phyloP scores from a whole-genome alignment of 2,888 invertebrate species.

The Seira musarum region DNA sequence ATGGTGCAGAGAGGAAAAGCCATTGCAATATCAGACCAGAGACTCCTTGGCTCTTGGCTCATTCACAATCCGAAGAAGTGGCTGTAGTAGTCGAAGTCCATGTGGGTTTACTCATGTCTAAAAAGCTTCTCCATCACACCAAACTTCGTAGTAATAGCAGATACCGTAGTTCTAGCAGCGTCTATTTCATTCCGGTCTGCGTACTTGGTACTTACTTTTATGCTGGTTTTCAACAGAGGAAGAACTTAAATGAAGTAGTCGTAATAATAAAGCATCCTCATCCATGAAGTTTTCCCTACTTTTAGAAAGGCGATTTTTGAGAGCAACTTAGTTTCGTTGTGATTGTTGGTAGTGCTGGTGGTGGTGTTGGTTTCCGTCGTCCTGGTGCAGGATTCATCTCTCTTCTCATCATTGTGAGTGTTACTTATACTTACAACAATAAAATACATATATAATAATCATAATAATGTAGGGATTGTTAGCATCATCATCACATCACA shows the following conservation, averaged over 20 bases:
- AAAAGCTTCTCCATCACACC: too few species aligned
- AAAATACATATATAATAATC: not conserved
- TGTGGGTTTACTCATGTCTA: too few species aligned
- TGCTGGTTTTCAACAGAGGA: not conserved
- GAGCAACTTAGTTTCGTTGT: slow-evolving; percentile 43
- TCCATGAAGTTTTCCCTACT: slow-evolving; percentile 22
- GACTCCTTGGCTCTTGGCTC: too few species aligned
- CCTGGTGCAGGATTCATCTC: too few species aligned
- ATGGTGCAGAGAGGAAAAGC: too few species aligned
- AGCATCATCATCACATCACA: not conserved
- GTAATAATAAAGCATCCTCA: not conserved
- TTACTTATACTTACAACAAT: not conserved
- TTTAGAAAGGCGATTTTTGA: slow-evolving; percentile 43
- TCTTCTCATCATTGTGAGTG: slow-evolving; percentile 4
- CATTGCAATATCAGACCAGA: too few species aligned
- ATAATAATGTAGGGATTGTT: slow-evolving; percentile 11
- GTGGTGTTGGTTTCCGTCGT: not conserved
- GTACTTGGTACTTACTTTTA: too few species aligned
- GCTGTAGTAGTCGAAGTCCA: too few species aligned
- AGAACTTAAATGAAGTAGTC: not conserved
- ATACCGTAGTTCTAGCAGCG: too few species aligned
- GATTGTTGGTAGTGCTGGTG: slow-evolving; percentile 43
- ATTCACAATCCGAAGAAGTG: too few species aligned
- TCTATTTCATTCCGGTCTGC: too few species aligned
- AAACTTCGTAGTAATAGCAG: too few species aligned